These are phyloP conservation scores for Pachyramphus minor DNA, from an alignment of 2,113 vertebrate genomes.

Conservation along the genomic window DNA sequence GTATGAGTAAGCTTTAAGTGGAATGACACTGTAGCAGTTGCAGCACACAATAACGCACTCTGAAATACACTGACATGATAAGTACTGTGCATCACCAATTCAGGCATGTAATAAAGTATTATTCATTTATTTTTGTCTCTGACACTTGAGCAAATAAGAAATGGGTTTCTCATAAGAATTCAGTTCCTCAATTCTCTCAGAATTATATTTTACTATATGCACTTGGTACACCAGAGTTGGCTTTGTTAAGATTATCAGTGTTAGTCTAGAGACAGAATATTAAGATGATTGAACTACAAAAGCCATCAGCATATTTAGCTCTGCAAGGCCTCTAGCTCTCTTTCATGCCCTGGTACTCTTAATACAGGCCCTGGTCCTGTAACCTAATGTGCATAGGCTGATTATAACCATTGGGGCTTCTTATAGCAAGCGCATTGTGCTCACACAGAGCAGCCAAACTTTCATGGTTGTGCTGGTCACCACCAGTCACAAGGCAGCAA, in stretches of 20 bases:
- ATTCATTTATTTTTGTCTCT: background rate
- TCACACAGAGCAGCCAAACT: background rate
- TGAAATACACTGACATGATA: background rate
- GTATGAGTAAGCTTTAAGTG: conserved; percentile 55
- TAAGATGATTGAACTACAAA: background rate
- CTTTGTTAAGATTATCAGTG: background rate
- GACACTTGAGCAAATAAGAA: background rate
- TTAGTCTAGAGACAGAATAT: background rate
- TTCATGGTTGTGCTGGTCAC: background rate
- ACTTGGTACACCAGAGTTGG: background rate
- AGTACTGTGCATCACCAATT: background rate
- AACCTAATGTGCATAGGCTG: background rate
- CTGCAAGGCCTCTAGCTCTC: background rate
- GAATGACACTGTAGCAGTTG: background rate
- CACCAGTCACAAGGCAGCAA: background rate
- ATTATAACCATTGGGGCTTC: background rate
- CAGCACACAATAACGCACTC: background rate
- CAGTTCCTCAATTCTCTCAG: background rate
- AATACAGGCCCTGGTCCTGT: background rate
- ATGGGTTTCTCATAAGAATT: background rate
- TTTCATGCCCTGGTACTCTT: background rate
- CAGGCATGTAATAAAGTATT: background rate
- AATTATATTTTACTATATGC: background rate
- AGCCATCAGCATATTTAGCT: background rate
- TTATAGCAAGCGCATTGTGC: rapidly evolving